Evolutionary conservation across 2,797 vertebrate species (phyloP).

Genomic region (Pterois miles): DNA sequence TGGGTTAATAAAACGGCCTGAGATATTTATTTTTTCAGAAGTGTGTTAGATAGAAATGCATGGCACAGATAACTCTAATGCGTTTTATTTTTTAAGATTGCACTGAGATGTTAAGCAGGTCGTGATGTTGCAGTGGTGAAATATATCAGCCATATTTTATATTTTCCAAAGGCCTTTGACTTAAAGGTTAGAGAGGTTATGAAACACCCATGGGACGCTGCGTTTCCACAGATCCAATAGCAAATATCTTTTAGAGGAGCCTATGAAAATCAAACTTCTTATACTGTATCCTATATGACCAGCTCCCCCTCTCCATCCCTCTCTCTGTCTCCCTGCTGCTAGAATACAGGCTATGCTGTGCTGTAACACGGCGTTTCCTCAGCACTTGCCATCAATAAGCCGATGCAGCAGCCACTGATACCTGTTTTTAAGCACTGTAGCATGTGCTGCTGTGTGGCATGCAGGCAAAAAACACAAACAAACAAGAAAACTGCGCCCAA

Average conservation of each 20-base stretch:
- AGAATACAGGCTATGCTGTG: conserved; percentile 58
- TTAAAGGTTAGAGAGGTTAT: conserved; percentile 69
- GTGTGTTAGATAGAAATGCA: conserved; percentile 37
- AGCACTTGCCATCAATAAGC: conserved; percentile 63
- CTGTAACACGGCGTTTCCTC: conserved; percentile 66
- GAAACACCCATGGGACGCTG: conserved; percentile 58
- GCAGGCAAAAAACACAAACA: not conserved
- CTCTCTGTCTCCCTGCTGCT: conserved; percentile 26
- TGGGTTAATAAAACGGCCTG: conserved; percentile 30
- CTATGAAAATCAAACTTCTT: conserved; percentile 65
- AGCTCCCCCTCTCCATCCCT: not conserved
- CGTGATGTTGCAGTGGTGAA: conserved; percentile 28
- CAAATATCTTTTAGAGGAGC: conserved; percentile 59
- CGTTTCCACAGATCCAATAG: conserved; percentile 63
- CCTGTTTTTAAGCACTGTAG: conserved; percentile 60
- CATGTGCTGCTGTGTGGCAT: conserved; percentile 44
- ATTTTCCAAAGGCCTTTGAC: conserved; percentile 62
- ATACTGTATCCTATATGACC: conserved; percentile 59
- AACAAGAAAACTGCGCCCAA: conserved; percentile 44
- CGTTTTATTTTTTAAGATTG: conserved; percentile 31
- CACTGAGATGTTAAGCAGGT: conserved; percentile 25
- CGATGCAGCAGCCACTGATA: conserved; percentile 59
- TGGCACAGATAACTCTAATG: conserved; percentile 18
- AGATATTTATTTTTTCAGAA: conserved; percentile 23
- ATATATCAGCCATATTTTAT: conserved; percentile 51